Conservation (phyloP, 2,888 invertebrate species). For the Temnothorax rugatulus region DNA sequence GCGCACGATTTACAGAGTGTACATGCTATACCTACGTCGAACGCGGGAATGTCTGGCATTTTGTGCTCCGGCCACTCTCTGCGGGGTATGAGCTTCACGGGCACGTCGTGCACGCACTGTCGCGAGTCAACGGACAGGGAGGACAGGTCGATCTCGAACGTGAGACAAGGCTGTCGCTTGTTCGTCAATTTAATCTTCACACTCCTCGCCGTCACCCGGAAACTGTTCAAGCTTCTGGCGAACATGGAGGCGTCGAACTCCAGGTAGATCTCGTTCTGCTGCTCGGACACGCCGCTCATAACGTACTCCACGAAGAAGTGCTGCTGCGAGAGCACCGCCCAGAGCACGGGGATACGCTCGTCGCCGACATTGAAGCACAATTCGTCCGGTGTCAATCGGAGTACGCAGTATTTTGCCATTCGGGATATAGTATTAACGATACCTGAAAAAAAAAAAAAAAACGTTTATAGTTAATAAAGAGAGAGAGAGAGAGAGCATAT, state of each 20-base stretch:
- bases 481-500: not conserved
- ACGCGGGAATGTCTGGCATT: constrained; percentile 91
- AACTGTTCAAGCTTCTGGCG: constrained; percentile 90
- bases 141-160: constrained; percentile 94
- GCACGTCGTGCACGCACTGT: constrained; percentile 94
- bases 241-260: constrained; percentile 92
- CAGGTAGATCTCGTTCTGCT: constrained; percentile 93
- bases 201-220: constrained; percentile 91
- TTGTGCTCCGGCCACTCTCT: constrained; percentile 92
- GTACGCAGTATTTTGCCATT: constrained; percentile 92
- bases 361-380: constrained; percentile 93
- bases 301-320: constrained; percentile 95
- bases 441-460: constrained; percentile 86
- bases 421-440: constrained; percentile 92
- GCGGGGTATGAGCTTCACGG: constrained; percentile 92
- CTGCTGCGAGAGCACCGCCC: constrained; percentile 91
- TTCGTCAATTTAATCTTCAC: constrained; percentile 96
- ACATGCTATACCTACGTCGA: constrained; percentile 89
- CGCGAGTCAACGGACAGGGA: constrained; percentile 89
- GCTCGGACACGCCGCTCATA: constrained; percentile 92
- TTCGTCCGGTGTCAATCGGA: constrained; percentile 90
- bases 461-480: not conserved
- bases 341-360: constrained; percentile 90
- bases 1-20: not conserved
- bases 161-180: constrained; percentile 95